Base-by-base conservation (phyloP, 30 jellyfish, hydroid and myxozoan species). In the Aurelia sp. region DNA sequence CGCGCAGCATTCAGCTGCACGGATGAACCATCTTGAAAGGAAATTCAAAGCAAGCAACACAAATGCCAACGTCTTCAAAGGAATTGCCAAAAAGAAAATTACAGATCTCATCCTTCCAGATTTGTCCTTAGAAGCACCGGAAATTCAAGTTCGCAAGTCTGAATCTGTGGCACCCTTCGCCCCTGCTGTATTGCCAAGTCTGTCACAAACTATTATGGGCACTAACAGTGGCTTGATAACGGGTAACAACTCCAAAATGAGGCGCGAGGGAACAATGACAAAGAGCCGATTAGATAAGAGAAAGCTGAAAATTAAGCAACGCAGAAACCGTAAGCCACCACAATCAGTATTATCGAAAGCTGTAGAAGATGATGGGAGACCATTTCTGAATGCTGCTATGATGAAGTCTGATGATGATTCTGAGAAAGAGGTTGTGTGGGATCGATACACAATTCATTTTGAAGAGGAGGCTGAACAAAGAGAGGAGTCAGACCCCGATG, bases 141-240 rank as follows among this genome's bases (percentile, higher is more conserved):
- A 44, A 44, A 16, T 63, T 63, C 81, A 79, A 16, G 70, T 79
- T 0, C 89, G 89, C 80, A 79, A 59, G 62, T 79, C 89, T 10
- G 89, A 79, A 64, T 79, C 89, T 44, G 57, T 66, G 12, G 82
- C 82, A 40, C 30, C 82, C 8, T 10, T 66, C 4, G 67, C 0
- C 9, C 59, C 37, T 12, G 62, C 23, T 7, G 55, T 44, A 0
- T 50, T 18, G 41, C 70, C 21, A n/a, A 37, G 82, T 51, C 66
- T 37, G 17, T 71, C 82, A 0, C 66, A 44, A 11, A 47, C 82
- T 11, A 19, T 18, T 11, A 71, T 71, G 4, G 68, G 61, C 17
- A 71, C 50, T 11, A 16, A 4, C 27, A 5, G 18, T 15, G 44
- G 44, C 3, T 47, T 48, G 50, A 35, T 44, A 12, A 69, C 17